Base-by-base conservation (phyloP, 2,888 invertebrate genomes). In the Temnothorax rugatulus region DNA sequence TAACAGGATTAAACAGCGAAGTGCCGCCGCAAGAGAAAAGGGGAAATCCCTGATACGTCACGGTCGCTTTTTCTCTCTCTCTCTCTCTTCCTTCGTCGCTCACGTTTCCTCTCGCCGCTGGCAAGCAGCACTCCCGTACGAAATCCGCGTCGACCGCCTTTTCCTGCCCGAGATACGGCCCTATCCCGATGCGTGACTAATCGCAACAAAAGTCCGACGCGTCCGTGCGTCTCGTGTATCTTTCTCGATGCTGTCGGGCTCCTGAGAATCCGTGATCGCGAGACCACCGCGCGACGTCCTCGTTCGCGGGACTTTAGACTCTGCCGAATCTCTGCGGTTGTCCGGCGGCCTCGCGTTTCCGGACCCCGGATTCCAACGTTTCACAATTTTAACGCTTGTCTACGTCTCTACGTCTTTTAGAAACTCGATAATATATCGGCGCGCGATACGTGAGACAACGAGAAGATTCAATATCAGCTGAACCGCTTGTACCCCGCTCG, bases 21-120 rank as follows among this genome's bases (percentile, higher is more conserved):
- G 52, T 66, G 54, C 44, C 34, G 41, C n/a, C 15, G 38, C 18
- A n/a, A 75, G 21, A 76, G 57, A 74, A 38, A 50, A 71, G 66
- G 86, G 90, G 91, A 86, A 88, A 90, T 90, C 87, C 90, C 88
- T 83, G 77, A 83, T 82, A 88, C 91, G 88, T 89, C 89, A 90
- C 81, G 69, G 25, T 69, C 61, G 18, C 29, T 69, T 41, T 18
- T 25, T 54, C 21, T 4, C 18, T 69, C 63, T 5, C n/a, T 34
- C 59, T 29, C 50, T 50, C 50, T 44, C 25, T 25, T n/a, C n/a
- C 63, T 13, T 25, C 34, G 4, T 50, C 76, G 54, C 79, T 54
- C 86, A 64, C 81, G 66, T 68, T 61, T 74, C 75, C 68, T 61
- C 44, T 44, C 52, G 68, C 52, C 61, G 84, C 68, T 90, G 90